Evolutionary conservation across 2,797 vertebrate species (phyloP).

Genomic region (Catamblyrhynchus diadema): DNA sequence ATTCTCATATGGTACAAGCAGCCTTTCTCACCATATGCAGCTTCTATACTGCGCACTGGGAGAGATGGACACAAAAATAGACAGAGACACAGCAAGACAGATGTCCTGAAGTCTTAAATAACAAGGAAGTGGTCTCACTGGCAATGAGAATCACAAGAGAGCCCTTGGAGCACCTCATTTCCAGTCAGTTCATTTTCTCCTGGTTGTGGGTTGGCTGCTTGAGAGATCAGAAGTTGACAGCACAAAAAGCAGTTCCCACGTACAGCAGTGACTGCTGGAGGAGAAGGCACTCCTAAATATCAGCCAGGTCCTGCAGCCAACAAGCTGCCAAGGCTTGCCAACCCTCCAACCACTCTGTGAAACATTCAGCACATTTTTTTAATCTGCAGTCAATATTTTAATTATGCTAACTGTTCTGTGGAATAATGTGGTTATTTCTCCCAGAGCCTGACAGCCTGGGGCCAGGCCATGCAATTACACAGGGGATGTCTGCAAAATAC

Average conservation of each 20-base stretch:
- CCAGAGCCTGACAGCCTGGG: constrained; percentile 35
- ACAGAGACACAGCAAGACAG: neutral
- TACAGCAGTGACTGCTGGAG: neutral
- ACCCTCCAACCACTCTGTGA: constrained; percentile 19
- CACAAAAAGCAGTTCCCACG: constrained; percentile 42
- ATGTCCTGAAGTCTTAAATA: constrained; percentile 43
- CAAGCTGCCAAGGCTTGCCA: constrained; percentile 44
- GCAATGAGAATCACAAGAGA: constrained; percentile 27
- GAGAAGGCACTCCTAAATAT: constrained; percentile 35
- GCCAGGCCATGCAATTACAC: constrained; percentile 21
- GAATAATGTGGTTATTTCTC: constrained; percentile 42
- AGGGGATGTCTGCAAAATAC: constrained; percentile 14
- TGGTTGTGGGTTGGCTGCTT: constrained; percentile 38
- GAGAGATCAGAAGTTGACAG: constrained; percentile 19
- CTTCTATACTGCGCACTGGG: neutral
- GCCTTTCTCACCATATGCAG: constrained; percentile 19
- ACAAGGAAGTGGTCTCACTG: constrained; percentile 15
- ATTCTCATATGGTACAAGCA: neutral
- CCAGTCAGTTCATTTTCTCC: constrained; percentile 30
- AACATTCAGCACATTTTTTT: constrained; percentile 58
- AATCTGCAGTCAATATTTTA: constrained; percentile 65
- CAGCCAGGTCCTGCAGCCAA: constrained; percentile 47
- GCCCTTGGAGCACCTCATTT: constrained; percentile 12
- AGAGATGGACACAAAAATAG: constrained; percentile 40
- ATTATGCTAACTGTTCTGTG: constrained; percentile 55